Evolutionary conservation across 2,113 vertebrate genomes (phyloP).

Genomic region (Cheirogaleus medius): DNA sequence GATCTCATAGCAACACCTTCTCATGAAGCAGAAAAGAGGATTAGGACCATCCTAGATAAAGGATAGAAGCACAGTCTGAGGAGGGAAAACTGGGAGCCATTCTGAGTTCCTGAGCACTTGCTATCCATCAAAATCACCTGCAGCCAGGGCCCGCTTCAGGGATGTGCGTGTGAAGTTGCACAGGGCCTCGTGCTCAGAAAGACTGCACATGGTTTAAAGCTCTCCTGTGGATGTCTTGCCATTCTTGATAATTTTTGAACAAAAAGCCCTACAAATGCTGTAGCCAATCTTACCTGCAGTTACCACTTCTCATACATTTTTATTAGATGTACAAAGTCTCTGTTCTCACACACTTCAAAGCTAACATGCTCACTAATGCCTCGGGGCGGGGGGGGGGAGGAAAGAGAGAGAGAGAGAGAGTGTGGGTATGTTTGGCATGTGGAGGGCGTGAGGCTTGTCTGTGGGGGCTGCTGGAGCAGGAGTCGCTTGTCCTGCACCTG

Average conservation of each 20-base stretch:
- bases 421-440: not conserved
- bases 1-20: too few species aligned
- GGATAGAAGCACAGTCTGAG: not conserved
- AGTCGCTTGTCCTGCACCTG: not conserved
- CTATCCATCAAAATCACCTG: not conserved
- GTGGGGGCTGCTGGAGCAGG: fast-evolving
- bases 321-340: not conserved
- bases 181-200: not conserved
- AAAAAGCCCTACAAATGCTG: not conserved
- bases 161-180: not conserved
- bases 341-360: not conserved
- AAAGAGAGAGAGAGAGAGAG: not conserved
- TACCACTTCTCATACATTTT: not conserved
- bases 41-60: not conserved
- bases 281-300: not conserved
- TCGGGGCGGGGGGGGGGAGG: not conserved
- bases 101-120: not conserved
- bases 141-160: not conserved
- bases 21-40: not conserved
- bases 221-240: not conserved
- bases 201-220: not conserved
- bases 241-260: not conserved
- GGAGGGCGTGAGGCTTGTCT: not conserved
- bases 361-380: not conserved
- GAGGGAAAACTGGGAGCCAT: not conserved